These are phyloP conservation scores for Epizoanthus scotinus DNA, from an alignment of 92 coral and sea anemone genomes.

Conservation along the genomic window DNA sequence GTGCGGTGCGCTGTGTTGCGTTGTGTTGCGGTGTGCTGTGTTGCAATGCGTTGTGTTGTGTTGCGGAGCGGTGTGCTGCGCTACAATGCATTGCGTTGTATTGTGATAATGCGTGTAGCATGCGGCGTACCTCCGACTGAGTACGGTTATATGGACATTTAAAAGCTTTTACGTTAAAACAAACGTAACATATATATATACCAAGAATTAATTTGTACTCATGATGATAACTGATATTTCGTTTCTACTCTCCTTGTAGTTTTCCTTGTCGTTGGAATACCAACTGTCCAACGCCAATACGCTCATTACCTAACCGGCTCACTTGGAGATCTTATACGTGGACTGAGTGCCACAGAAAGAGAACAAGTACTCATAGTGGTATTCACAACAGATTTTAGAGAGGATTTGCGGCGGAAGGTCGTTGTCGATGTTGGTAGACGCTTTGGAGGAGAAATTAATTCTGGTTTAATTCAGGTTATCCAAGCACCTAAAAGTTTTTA, in stretches of 20 bases:
- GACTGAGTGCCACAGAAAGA: constrained; percentile 57
- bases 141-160: no score
- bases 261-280: constrained; percentile 75
- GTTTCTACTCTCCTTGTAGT: constrained; percentile 40
- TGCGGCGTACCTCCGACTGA: no score
- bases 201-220: no score
- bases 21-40: no score
- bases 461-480: constrained; percentile 65
- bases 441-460: constrained; percentile 48
- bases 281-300: constrained; percentile 51
- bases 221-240: no score
- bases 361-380: constrained; percentile 60
- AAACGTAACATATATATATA: no score
- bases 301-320: constrained; percentile 56
- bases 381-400: constrained; percentile 62
- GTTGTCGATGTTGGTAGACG: constrained; percentile 31
- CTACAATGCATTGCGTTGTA: no score
- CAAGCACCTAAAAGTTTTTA: constrained; percentile 47
- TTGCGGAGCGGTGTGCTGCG: no score
- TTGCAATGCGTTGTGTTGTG: no score
- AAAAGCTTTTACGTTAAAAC: no score
- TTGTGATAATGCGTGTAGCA: no score
- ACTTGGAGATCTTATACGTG: constrained; percentile 55
- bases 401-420: constrained; percentile 10
- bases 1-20: no score